phyloP scores from a whole-genome alignment of 2,797 vertebrate species.

The Streptopelia turtur region DNA sequence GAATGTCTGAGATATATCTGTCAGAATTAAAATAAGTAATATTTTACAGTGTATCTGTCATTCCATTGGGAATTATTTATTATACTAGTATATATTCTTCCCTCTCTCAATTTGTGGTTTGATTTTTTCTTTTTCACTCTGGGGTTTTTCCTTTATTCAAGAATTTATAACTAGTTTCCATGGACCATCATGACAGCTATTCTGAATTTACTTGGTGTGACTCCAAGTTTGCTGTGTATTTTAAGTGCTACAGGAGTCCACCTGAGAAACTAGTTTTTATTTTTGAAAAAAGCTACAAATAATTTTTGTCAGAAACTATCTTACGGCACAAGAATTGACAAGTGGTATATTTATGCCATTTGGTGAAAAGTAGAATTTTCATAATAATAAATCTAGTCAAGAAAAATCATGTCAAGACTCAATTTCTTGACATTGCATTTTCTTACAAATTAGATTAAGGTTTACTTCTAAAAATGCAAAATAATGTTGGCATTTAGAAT shows the following conservation, averaged over 20 bases:
- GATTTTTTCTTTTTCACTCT: not conserved
- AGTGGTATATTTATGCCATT: not conserved
- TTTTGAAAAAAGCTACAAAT: not conserved
- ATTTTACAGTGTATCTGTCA: not conserved
- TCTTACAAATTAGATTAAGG: not conserved
- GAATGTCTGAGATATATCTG: not conserved
- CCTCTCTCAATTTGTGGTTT: not conserved
- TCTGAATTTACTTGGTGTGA: not conserved
- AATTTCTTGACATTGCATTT: not conserved
- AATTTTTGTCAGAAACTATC: not conserved
- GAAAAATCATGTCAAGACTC: not conserved
- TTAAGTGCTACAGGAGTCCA: not conserved
- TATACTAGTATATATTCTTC: not conserved
- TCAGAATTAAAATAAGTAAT: slow-evolving; percentile 28
- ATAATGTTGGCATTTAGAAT: not conserved
- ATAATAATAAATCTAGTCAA: not conserved
- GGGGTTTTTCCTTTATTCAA: not conserved
- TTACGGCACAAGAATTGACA: not conserved
- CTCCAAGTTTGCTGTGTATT: not conserved
- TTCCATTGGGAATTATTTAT: not conserved
- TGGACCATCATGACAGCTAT: not conserved
- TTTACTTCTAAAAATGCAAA: not conserved
- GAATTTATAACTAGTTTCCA: not conserved
- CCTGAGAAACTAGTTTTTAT: not conserved
- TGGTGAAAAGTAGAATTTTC: not conserved